phyloP scores from a whole-genome alignment of 2,888 invertebrate species.

The Alentia gelatinosa region DNA sequence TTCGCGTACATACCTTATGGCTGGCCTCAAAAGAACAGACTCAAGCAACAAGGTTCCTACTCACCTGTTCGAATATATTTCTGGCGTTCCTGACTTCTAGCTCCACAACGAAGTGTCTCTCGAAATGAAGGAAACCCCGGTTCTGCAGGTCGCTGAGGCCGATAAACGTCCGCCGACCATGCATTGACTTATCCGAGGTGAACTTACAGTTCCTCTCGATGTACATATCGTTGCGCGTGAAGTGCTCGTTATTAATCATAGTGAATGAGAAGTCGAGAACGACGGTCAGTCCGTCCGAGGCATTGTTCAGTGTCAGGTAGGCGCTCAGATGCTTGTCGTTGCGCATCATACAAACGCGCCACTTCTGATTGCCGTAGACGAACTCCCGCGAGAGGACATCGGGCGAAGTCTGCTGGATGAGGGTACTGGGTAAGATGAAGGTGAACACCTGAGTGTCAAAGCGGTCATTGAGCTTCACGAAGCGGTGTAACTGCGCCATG shows the following conservation, averaged over 20 bases:
- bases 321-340: slow-evolving; percentile 89
- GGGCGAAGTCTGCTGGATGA: slow-evolving; percentile 88
- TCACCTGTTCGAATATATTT: slow-evolving; percentile 88
- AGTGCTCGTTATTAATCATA: slow-evolving; percentile 89
- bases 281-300: slow-evolving; percentile 88
- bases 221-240: slow-evolving; percentile 90
- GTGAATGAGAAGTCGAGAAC: slow-evolving; percentile 91
- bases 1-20: too few relatives aligned
- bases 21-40: too few relatives aligned
- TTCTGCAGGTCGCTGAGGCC: slow-evolving; percentile 75
- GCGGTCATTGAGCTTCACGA: slow-evolving; percentile 90
- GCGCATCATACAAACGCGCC: slow-evolving; percentile 90
- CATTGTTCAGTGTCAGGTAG: slow-evolving; percentile 89
- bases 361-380: slow-evolving; percentile 89
- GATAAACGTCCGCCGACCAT: slow-evolving; percentile 77
- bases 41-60: too few relatives aligned
- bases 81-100: slow-evolving; percentile 88
- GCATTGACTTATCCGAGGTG: slow-evolving; percentile 74
- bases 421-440: slow-evolving; percentile 89
- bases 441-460: slow-evolving; percentile 92
- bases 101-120: slow-evolving; percentile 90
- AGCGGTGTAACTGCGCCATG: slow-evolving; percentile 60
- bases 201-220: slow-evolving; percentile 87
- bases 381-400: slow-evolving; percentile 92
- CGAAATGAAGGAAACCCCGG: slow-evolving; percentile 89